Evolutionary conservation across 2,113 vertebrate species (phyloP).

Genomic region (Phalacrocorax brasilianus): DNA sequence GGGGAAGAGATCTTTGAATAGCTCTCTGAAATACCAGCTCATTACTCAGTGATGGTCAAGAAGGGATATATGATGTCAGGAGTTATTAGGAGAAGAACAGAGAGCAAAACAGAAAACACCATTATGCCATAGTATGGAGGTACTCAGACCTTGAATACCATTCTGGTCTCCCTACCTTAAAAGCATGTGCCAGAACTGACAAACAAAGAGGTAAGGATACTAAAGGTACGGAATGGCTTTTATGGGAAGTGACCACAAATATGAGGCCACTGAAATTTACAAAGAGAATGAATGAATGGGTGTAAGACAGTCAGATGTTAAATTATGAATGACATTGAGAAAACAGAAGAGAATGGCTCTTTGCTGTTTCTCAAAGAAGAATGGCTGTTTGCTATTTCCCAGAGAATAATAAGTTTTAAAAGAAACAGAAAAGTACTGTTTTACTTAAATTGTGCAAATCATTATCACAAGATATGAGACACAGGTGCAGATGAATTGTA

Average conservation of each 20-base stretch:
- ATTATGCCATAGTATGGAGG: not conserved
- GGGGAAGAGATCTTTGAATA: slow-evolving; percentile 21
- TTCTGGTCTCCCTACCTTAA: not conserved
- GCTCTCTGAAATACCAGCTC: slow-evolving; percentile 19
- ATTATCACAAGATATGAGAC: not conserved
- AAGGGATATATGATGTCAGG: slow-evolving; percentile 40
- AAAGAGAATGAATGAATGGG: not conserved
- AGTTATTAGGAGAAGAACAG: not conserved
- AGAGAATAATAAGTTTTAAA: not conserved
- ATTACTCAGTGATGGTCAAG: slow-evolving; percentile 16
- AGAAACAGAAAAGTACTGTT: not conserved
- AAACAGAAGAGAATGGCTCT: not conserved
- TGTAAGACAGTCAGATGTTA: not conserved
- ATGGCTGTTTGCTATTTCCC: not conserved
- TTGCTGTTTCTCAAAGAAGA: not conserved
- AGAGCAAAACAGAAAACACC: not conserved
- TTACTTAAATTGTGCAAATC: not conserved
- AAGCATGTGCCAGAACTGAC: not conserved
- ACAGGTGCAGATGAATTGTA: not conserved
- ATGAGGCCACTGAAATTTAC: not conserved
- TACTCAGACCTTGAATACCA: not conserved
- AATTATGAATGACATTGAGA: not conserved
- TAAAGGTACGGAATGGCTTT: not conserved
- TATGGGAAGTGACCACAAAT: not conserved
- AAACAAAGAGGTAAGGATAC: not conserved